Evolutionary conservation across 2,113 vertebrate genomes (phyloP), one percentile per base, ranked within the genome.

Genomic region (Dryoscopus gambensis): DNA sequence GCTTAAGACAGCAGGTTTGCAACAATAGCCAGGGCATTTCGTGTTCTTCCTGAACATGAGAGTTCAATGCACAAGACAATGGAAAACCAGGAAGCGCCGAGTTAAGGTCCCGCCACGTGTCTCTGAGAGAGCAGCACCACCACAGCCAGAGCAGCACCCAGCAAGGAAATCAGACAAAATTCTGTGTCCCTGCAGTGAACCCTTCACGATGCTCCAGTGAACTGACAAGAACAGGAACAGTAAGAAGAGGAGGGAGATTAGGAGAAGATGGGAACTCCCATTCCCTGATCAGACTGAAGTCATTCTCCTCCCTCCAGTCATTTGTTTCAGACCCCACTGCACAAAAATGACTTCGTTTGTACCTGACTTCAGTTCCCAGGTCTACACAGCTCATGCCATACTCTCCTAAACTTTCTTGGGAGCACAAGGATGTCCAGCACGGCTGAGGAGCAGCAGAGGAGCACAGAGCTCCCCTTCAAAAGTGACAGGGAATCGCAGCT

Each of bases 41-140:
- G 10, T 20, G 84, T 15, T 94, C 87, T 97, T 96, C 96, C 96
- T 94, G 95, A 81, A 31, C 68, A 3, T 0, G 19, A 80, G 76
- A 82, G 86, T 56, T 95, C 13, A 87, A 94, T 70, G 95, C 93
- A 18, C 89, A 49, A 39, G 89, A 96, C 93, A 97, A 95, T 89
- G 95, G 95, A 14, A 60, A n/a, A 75, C 8, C 93, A 94, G 95
- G 96, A 96, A 95, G 73, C 0, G 44, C 25, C 1, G 9, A 79
- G 73, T 20, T 68, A 37, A 78, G 94, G 80, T 77, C 89, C 86
- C 2, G 9, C 95, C 94, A 67, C 6, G 2, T 5, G 7, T 15
- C 78, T n/a, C 74, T 37, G 28, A 6, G 1, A 13, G 6, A 94
- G 75, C 62, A 4, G 75, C 62, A 4, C 24, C 49, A 11, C 64